Evolutionary conservation across 1,140 invertebrate species (phyloP), one percentile per base, ranked within the genome.

Genomic region (Drosophila carrolli): DNA sequence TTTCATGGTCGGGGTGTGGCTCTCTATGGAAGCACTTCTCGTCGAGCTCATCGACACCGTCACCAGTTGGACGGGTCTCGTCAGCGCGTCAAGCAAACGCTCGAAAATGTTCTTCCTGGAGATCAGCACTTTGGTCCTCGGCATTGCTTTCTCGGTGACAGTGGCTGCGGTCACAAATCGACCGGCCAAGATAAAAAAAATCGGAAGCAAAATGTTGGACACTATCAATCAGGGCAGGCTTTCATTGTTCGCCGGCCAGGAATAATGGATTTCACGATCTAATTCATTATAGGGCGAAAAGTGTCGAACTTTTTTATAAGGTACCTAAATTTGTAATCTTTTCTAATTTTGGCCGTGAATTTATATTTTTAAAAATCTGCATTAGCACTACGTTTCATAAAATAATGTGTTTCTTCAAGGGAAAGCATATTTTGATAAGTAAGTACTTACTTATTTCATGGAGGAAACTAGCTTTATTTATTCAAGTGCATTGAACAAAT

Each of bases 121-220:
- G 38, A 27, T 50, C 10, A 16, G 8, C 8, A 63, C 63, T 1
- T 46, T 63, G 5, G 1, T 1, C 0, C n/a, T 67, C 5, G 47
- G 35, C 29, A 1, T 50, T 5, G 9, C 23, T 5, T 41, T 48
- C 9, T 16, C 56, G 7, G 37, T 41, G 13, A 4, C 16, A 9
- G 63, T 67, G 27, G 58, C 44, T 13, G 35, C 10, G 37, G 1
- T 29, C 13, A 62, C 63, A 19, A 62, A 50, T n/a, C 27, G 38
- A 35, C 27, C 27, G 8, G 16, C 43, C 9, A 32, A 23, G 6
- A 10, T 48, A 1, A 3, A 32, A 3, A 11, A 47, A 47, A 29
- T 32, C 4, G 11, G 19, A n/a, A 8, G 35, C 14, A 10, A 14
- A 29, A 10, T 66, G 23, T 37, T 7, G 0, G 7, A 13, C 1